Evolutionary conservation across 2,888 invertebrate species (phyloP), one percentile per base, ranked within the genome.

Genomic region (Cacoxenus indagator): DNA sequence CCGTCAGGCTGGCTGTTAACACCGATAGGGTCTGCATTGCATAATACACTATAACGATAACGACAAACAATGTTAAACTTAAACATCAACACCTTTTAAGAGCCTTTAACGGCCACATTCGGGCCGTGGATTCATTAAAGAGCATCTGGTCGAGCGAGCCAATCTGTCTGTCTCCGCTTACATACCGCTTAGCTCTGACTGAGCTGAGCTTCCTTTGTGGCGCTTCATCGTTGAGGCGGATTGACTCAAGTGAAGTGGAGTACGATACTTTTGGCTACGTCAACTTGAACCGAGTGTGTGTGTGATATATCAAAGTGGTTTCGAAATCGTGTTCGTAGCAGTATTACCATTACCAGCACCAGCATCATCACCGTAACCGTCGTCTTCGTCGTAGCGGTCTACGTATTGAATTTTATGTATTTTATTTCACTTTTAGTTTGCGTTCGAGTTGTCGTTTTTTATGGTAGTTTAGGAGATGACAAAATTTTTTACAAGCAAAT

Each of bases 31-130:
- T 14, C 37, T 37, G 51, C 19, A 51, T 51, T 24, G 65, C 48
- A 79, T 81, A 82, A 84, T 84, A 83, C 84, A 83, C 83, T 83
- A 83, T 83, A 83, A 78, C 84, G 85, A 85, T 85, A 85, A 85
- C 78, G 76, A 78, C 77, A 84, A 82, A 84, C 84, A 83, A 80
- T 84, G 83, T 85, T 84, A 81, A 85, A 85, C 85, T 84, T 85
- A 85, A 85, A 85, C 85, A 85, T 85, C 85, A 82, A 85, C 85
- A 85, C 85, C 85, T 85, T 85, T 84, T 84, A 83, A 83, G 80
- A 81, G 78, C 78, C 77, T 78, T 76, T 73, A 72, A 72, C 70
- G 70, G 51, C 51, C n/a, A 51, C n/a, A 51, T 19, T 51, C 27
- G 11, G 11, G 14, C 31, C 17, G 9, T 59, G 59, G 17, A 59